Conservation (phyloP, 2,888 invertebrate genomes). For the Crocallis elinguaria region DNA sequence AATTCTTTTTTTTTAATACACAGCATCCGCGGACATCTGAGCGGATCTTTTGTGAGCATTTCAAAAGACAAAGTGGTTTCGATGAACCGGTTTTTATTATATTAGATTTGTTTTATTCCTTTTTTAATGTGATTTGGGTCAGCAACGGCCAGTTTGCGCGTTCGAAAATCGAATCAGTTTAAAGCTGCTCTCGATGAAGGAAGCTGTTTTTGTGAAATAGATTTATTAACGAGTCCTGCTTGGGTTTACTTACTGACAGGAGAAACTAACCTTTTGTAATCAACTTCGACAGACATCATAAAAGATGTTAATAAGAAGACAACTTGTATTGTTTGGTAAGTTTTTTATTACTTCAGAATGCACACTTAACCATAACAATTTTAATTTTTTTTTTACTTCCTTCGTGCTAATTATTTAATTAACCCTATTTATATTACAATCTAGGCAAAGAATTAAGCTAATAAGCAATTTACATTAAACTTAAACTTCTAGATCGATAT, state of each 20-base stretch:
- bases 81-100: conserved; percentile 73
- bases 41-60: conserved; percentile 66
- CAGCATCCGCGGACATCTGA: conserved; percentile 81
- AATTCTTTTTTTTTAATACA: conserved; percentile 56
- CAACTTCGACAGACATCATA: too few species aligned
- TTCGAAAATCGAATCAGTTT: conserved; percentile 57
- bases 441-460: too few species aligned
- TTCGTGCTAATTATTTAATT: too few species aligned
- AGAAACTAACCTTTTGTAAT: too few species aligned
- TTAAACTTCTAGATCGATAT: too few species aligned
- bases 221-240: background rate
- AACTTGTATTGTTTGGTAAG: too few species aligned
- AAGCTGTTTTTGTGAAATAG: conserved; percentile 35
- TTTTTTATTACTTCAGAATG: too few species aligned
- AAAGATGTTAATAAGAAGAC: too few species aligned
- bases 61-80: conserved; percentile 71
- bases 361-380: too few species aligned
- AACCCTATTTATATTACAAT: too few species aligned
- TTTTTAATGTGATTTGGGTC: conserved; percentile 72
- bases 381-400: too few species aligned
- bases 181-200: conserved; percentile 46
- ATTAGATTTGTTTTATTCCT: conserved; percentile 45
- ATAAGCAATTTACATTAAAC: too few species aligned
- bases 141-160: conserved; percentile 65
- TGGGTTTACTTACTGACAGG: background rate